Percentiles rank a stretch among this genome's conserved stretches.
Conservation (phyloP, 1,140 invertebrate genomes). For the Plectrocnemia conspersa region DNA sequence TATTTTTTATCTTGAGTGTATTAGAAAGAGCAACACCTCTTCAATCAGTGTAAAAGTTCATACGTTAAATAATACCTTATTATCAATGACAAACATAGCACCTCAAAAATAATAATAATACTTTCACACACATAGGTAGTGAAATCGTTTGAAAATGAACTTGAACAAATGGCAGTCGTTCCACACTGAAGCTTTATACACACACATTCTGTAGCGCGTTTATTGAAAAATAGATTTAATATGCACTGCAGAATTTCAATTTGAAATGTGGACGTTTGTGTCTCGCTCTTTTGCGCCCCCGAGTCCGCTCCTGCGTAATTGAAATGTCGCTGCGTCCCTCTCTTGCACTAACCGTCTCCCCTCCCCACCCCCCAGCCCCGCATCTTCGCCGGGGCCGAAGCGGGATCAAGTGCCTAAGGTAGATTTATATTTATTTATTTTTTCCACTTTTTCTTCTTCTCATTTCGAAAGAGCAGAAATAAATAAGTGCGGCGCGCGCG, state of each 20-base stretch:
- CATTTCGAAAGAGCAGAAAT: slow-evolving; percentile 15
- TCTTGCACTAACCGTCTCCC: no score
- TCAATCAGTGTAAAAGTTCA: no score
- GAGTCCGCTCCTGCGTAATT: neutral
- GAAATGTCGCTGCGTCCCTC: neutral
- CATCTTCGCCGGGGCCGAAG: neutral
- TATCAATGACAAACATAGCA: no score
- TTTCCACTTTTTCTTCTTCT: slow-evolving; percentile 15
- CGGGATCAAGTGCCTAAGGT: neutral
- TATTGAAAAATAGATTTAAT: slow-evolving; percentile 33
- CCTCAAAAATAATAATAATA: no score
- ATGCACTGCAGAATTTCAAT: slow-evolving; percentile 31
- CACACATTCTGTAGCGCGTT: slow-evolving; percentile 23
- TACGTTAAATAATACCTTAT: no score
- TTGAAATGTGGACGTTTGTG: slow-evolving; percentile 14
- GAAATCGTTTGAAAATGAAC: no score
- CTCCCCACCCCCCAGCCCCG: neutral
- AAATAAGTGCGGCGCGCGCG: slow-evolving; percentile 10
- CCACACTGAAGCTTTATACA: no score
- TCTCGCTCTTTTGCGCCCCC: slow-evolving; percentile 5
- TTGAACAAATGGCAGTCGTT: no score
- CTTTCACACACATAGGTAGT: no score
- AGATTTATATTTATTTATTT: slow-evolving; percentile 14
- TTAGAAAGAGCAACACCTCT: no score
- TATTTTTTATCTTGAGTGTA: no score